Percentiles rank a stretch among this genome's conserved stretches.
Conservation (phyloP, 1,140 invertebrate species). For the Cherax destructor region DNA sequence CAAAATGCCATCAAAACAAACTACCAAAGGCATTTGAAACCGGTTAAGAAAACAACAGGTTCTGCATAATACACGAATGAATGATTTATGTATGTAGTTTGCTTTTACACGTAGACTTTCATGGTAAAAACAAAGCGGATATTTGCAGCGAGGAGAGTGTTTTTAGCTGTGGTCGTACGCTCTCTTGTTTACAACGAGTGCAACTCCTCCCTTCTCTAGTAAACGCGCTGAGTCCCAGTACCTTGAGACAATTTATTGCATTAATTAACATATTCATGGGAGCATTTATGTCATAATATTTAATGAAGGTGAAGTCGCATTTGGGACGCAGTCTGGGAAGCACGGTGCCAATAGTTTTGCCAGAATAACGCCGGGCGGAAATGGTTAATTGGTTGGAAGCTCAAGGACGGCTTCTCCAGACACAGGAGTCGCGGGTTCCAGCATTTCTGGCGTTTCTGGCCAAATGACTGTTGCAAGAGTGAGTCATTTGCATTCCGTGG, state of each 20-base stretch:
- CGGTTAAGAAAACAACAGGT: too few species aligned
- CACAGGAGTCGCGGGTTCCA: too few species aligned
- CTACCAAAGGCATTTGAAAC: too few species aligned
- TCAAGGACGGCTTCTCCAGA: too few species aligned
- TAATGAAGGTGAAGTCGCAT: slow-evolving; percentile 59
- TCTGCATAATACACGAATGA: too few species aligned
- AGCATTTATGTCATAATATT: slow-evolving; percentile 66
- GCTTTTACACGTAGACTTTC: too few species aligned
- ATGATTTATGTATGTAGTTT: too few species aligned
- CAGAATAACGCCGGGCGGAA: too few species aligned
- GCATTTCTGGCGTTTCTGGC: neutral
- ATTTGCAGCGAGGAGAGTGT: neutral
- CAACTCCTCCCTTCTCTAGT: slow-evolving; percentile 60
- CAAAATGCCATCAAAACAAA: neutral
- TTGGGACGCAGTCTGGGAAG: neutral
- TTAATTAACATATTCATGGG: slow-evolving; percentile 69
- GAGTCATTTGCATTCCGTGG: slow-evolving; percentile 6
- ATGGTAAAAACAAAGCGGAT: neutral
- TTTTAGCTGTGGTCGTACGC: slow-evolving; percentile 26
- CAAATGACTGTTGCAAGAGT: neutral
- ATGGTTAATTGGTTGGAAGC: too few species aligned
- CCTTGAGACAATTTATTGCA: slow-evolving; percentile 67
- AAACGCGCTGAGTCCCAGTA: slow-evolving; percentile 61
- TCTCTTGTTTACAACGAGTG: slow-evolving; percentile 63
- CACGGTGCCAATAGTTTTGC: too few species aligned